Evolutionary conservation across 2,888 invertebrate species (phyloP).

Genomic region (Zaprionus lineosus): DNA sequence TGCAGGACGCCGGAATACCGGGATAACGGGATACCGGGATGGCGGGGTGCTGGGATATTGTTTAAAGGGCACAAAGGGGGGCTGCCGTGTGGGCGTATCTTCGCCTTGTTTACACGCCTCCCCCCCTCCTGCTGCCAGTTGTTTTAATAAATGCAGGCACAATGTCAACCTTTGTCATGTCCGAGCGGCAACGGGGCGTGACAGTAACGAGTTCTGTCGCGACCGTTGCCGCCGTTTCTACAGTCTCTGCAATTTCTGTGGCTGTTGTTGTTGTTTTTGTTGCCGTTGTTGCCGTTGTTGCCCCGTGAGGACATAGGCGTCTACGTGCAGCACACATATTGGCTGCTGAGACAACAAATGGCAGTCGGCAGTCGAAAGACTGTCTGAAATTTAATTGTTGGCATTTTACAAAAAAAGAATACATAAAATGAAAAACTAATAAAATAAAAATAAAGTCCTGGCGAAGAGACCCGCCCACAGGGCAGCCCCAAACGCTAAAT

Average conservation of each 20-base stretch:
- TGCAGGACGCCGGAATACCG: too few relatives aligned
- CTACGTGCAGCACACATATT: slow-evolving; percentile 8
- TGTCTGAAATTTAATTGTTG: slow-evolving; percentile 39
- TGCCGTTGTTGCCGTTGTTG: not conserved
- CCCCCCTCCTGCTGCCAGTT: slow-evolving; percentile 48
- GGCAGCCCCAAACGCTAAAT: slow-evolving; percentile 13
- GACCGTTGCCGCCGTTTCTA: not conserved
- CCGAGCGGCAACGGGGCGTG: slow-evolving; percentile 58
- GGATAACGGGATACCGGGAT: too few relatives aligned
- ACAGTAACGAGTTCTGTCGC: slow-evolving; percentile 62
- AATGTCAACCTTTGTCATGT: slow-evolving; percentile 75
- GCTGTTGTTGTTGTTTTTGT: slow-evolving; percentile 3
- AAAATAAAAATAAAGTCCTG: slow-evolving; percentile 8
- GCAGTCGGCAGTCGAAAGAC: slow-evolving; percentile 10
- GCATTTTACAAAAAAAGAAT: slow-evolving; percentile 13
- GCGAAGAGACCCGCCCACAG: not conserved
- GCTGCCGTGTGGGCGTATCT: not conserved
- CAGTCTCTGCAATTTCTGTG: not conserved
- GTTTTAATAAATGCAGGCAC: slow-evolving; percentile 71
- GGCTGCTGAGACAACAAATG: slow-evolving; percentile 18
- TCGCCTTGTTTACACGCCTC: slow-evolving; percentile 37
- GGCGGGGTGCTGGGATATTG: too few relatives aligned
- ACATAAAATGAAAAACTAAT: slow-evolving; percentile 15
- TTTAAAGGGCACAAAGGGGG: not conserved
- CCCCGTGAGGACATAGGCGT: not conserved